Percentiles rank a stretch among this genome's conserved stretches.
phyloP scores from a whole-genome alignment of 64 coral and sea anemone genomes.

The Montipora cactus region DNA sequence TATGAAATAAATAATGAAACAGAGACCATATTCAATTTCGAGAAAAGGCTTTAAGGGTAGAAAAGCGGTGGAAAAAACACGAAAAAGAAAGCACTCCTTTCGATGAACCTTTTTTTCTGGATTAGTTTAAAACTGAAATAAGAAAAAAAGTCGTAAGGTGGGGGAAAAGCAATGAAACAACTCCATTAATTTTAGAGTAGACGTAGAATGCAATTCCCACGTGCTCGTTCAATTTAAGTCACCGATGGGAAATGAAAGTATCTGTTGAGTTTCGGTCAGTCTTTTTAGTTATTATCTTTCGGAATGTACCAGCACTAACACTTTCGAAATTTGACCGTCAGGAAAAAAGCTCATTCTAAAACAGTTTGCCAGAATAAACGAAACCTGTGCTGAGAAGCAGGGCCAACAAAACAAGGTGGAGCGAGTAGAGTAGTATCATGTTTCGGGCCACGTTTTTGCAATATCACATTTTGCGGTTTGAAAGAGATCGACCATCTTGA shows the following conservation, averaged over 20 bases:
- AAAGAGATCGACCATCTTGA: conserved; percentile 16
- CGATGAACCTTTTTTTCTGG: background rate
- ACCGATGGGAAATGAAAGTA: background rate
- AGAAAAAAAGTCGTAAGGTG: background rate
- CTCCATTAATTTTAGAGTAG: background rate
- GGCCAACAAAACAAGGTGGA: background rate
- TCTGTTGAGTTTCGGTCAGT: background rate
- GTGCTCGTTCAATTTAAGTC: conserved; percentile 11
- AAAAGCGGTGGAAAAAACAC: background rate
- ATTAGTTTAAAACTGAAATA: conserved; percentile 3
- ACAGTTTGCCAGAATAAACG: background rate
- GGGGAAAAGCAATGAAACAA: background rate
- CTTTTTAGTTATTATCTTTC: background rate
- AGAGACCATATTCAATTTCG: background rate
- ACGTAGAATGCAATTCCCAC: background rate
- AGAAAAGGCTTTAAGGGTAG: background rate
- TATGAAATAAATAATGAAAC: conserved; percentile 33
- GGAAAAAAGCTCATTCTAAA: conserved; percentile 1
- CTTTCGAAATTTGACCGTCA: conserved; percentile 21
- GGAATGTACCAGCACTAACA: conserved; percentile 3
- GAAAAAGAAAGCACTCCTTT: no score
- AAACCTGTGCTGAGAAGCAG: background rate
- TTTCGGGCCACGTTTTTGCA: conserved; percentile 41
- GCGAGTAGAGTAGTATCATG: background rate
- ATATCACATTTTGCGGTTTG: conserved; percentile 56